Evolutionary conservation across 2,888 invertebrate species (phyloP).

Genomic region (Phalera bucephala): DNA sequence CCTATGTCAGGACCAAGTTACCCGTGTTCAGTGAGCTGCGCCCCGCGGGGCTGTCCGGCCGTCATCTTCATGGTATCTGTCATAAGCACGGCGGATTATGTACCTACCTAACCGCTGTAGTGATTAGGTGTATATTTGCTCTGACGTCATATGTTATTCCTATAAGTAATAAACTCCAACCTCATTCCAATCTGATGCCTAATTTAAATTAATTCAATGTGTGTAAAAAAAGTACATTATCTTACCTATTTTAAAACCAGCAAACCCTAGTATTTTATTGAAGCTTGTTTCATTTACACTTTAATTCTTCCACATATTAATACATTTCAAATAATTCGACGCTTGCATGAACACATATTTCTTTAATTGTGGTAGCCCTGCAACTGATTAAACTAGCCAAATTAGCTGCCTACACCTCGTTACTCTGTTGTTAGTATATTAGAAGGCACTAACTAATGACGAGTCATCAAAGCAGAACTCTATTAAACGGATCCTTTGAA

Average conservation of each 20-base stretch:
- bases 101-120: conserved; percentile 21
- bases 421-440: conserved; percentile 24
- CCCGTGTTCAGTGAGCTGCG: conserved; percentile 19
- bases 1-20: conserved; percentile 23
- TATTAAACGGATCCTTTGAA: conserved; percentile 22
- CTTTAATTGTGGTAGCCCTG: conserved; percentile 24
- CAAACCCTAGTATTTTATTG: too few relatives aligned
- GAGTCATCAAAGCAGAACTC: conserved; percentile 16
- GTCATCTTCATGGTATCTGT: conserved; percentile 36
- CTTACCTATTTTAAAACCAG: too few relatives aligned
- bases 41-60: conserved; percentile 24
- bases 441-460: conserved; percentile 16
- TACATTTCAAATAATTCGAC: too few relatives aligned
- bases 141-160: too few relatives aligned
- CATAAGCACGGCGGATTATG: conserved; percentile 25
- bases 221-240: too few relatives aligned
- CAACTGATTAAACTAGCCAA: conserved; percentile 44
- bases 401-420: conserved; percentile 32
- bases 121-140: conserved; percentile 36
- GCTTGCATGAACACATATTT: too few relatives aligned
- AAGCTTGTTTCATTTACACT: too few relatives aligned
- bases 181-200: too few relatives aligned
- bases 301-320: too few relatives aligned
- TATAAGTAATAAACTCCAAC: too few relatives aligned
- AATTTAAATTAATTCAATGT: too few relatives aligned